Conservation (phyloP, 1,140 invertebrate genomes). For the Wasmannia auropunctata region DNA sequence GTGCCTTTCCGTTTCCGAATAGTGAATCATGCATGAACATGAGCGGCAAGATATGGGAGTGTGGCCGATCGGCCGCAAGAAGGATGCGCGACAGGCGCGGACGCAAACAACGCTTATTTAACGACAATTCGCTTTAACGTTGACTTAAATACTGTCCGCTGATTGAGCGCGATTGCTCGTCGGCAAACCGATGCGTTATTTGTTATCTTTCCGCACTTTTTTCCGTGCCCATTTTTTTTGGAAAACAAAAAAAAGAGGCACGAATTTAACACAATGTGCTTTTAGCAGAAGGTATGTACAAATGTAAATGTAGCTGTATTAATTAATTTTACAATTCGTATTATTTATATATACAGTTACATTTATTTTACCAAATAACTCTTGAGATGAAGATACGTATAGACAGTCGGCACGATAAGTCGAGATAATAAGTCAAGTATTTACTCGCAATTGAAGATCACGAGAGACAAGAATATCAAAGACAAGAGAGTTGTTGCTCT, state of each 20-base stretch:
- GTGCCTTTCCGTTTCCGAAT: neutral
- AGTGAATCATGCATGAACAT: constrained; percentile 27
- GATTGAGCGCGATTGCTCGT: neutral
- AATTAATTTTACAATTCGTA: neutral
- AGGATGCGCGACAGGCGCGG: neutral
- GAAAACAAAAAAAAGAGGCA: neutral
- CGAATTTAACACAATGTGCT: neutral
- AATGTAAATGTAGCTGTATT: neutral
- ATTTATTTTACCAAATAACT: neutral
- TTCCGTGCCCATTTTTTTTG: neutral
- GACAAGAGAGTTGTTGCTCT: neutral
- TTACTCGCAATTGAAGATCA: neutral
- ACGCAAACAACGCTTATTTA: neutral
- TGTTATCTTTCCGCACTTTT: neutral
- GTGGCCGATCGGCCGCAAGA: neutral
- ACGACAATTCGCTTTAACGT: neutral
- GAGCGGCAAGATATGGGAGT: neutral
- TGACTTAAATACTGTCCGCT: neutral
- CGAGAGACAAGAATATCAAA: neutral
- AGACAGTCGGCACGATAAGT: neutral
- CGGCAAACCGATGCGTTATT: neutral
- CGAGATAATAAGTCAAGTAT: neutral
- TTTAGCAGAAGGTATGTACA: neutral
- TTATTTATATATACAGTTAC: neutral
- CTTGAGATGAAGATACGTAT: neutral